Base-by-base conservation (phyloP, 2,888 invertebrate species). In the Metopia argyrocephala region DNA sequence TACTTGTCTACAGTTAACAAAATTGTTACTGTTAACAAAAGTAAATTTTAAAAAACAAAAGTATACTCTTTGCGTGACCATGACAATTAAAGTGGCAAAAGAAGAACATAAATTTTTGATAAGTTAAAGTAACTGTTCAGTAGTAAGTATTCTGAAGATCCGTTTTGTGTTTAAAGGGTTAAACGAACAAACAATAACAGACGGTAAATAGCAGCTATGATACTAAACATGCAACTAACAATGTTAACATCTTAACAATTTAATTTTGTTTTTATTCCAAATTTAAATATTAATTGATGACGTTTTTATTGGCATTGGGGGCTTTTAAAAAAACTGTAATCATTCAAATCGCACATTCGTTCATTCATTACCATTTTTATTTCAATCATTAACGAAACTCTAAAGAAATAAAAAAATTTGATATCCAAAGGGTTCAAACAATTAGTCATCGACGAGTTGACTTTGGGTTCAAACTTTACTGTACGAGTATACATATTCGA, bases 301-400 rank as follows among this genome's bases (percentile, higher is more conserved):
- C 81, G 81, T 78, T 62, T 20, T 78, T 46, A 66, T 7, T 75
- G 81, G 23, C 81, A 81, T 81, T 81, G 81, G 81, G 81, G 80
- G 70, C 27, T 78, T 81, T 81, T 78, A 4, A 59, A 28, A 25
- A 79, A 76, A 65, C 38, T 3, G 45, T 46, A 20, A 28, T 64
- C 15, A 28, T 12, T 38, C 38, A 38, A 38, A 38, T n/a, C n/a
- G n/a, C n/a, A n/a, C 9, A 38, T 15, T 38, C 38, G 15, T 38
- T 38, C 38, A 38, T 23, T 38, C 59, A 52, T 70, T 59, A 21
- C n/a, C 9, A 18, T 28, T 65, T 23, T 18, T 27, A 27, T 48
- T 68, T 46, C 27, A 66, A 5, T 68, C 45, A 46, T 46, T 68
- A 56, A 27, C 5, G 5, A 4, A 46, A 45, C n/a, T 64, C 6